Percentiles rank a stretch among this genome's conserved stretches.
Evolutionary conservation across 2,797 vertebrate species (phyloP).

Genomic region (Smutsia temminckii): DNA sequence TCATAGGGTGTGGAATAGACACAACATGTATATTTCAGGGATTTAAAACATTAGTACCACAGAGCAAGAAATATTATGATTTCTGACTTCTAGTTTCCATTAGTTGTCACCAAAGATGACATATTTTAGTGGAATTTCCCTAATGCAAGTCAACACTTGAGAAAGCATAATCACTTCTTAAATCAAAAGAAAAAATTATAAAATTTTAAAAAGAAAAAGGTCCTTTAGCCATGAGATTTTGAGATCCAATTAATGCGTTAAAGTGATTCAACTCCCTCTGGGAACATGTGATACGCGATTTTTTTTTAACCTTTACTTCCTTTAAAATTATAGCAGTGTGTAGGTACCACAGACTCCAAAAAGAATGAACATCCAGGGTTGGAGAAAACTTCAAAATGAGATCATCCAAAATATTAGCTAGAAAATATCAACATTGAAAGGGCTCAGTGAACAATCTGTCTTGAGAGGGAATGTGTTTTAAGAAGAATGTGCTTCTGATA

Average conservation of each 20-base stretch:
- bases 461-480: neutral
- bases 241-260: neutral
- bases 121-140: constrained; percentile 62
- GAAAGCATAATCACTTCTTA: constrained; percentile 45
- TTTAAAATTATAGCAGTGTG: neutral
- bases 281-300: neutral
- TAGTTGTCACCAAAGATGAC: constrained; percentile 63
- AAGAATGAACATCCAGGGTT: neutral
- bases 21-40: constrained; percentile 51
- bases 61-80: neutral
- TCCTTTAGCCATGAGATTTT: constrained; percentile 21
- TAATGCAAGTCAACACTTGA: constrained; percentile 6
- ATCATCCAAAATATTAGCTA: neutral
- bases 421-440: neutral
- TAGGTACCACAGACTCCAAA: neutral
- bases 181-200: constrained; percentile 21
- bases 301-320: neutral
- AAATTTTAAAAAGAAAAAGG: neutral
- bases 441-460: neutral
- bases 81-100: constrained; percentile 68
- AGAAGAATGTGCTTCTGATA: neutral
- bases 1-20: constrained; percentile 61
- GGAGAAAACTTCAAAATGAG: neutral
- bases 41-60: constrained; percentile 13
- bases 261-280: neutral